These are phyloP conservation scores for Synanthedon tipuliformis DNA, from an alignment of 2,888 invertebrate species.

Conservation along the genomic window DNA sequence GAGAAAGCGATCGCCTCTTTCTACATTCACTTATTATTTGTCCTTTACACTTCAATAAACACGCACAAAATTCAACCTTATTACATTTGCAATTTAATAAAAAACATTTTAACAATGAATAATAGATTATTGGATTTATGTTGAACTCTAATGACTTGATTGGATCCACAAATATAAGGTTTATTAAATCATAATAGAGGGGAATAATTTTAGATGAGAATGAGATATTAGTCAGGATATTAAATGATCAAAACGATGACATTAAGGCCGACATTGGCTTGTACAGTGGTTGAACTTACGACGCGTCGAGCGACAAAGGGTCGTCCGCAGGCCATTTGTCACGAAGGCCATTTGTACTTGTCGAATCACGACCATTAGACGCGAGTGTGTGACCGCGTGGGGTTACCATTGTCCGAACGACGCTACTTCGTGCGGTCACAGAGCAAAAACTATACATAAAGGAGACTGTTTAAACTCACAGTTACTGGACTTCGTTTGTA, in stretches of 20 bases:
- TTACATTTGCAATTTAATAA: constrained; percentile 3
- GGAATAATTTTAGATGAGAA: no score
- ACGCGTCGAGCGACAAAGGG: constrained; percentile 43
- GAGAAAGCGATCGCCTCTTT: constrained; percentile 53
- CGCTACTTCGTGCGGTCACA: constrained; percentile 33
- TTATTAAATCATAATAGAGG: no score
- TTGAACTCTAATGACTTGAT: no score
- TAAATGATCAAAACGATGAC: constrained; percentile 7
- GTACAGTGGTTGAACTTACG: constrained; percentile 50
- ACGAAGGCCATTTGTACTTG: constrained; percentile 70
- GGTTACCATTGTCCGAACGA: constrained; percentile 47
- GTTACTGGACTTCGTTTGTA: constrained; percentile 11
- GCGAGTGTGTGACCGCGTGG: constrained; percentile 66
- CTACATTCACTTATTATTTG: constrained; percentile 44
- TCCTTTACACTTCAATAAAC: constrained; percentile 14
- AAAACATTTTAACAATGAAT: background rate
- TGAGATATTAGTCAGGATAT: background rate
- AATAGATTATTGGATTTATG: background rate
- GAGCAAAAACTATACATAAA: constrained; percentile 19
- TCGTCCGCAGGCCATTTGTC: constrained; percentile 68
- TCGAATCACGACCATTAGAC: constrained; percentile 71
- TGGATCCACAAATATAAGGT: background rate
- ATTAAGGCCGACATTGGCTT: constrained; percentile 47
- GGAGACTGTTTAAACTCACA: constrained; percentile 8
- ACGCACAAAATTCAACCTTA: constrained; percentile 32